Evolutionary conservation across 1,140 invertebrate genomes (phyloP).

Genomic region (Dendrolimus kikuchii): DNA sequence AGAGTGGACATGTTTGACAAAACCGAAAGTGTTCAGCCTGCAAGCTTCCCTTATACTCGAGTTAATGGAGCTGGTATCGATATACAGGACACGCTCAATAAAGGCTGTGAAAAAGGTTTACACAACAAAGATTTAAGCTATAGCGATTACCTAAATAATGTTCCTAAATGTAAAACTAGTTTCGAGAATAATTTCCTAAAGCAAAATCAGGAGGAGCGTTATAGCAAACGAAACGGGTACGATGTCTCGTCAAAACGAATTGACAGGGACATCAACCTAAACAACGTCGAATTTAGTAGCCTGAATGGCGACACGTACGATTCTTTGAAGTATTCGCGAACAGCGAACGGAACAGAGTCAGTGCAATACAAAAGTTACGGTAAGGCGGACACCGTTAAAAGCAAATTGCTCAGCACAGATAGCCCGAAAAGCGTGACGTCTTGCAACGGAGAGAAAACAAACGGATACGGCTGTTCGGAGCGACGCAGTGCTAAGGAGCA

Average conservation of each 20-base stretch:
- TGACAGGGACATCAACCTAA: constrained; percentile 56
- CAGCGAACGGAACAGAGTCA: constrained; percentile 63
- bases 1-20: constrained; percentile 37
- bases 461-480: constrained; percentile 38
- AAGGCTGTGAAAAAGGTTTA: constrained; percentile 67
- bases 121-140: constrained; percentile 59
- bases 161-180: constrained; percentile 70
- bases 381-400: constrained; percentile 62
- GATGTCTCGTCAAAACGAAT: constrained; percentile 48
- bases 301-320: constrained; percentile 57
- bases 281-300: constrained; percentile 58
- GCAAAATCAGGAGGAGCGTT: constrained; percentile 56
- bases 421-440: constrained; percentile 60
- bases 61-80: constrained; percentile 54
- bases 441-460: constrained; percentile 59
- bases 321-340: constrained; percentile 66
- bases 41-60: constrained; percentile 47
- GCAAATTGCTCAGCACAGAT: constrained; percentile 62
- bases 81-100: constrained; percentile 63
- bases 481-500: constrained; percentile 45
- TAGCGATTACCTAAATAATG: constrained; percentile 64
- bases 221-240: constrained; percentile 58
- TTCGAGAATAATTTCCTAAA: constrained; percentile 67
- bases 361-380: constrained; percentile 63
- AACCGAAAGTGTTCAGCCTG: constrained; percentile 40